Percentiles rank a stretch among this genome's conserved stretches.
These are phyloP conservation scores for Hipparchia semele DNA, from an alignment of 2,888 invertebrate species.

Conservation along the genomic window DNA sequence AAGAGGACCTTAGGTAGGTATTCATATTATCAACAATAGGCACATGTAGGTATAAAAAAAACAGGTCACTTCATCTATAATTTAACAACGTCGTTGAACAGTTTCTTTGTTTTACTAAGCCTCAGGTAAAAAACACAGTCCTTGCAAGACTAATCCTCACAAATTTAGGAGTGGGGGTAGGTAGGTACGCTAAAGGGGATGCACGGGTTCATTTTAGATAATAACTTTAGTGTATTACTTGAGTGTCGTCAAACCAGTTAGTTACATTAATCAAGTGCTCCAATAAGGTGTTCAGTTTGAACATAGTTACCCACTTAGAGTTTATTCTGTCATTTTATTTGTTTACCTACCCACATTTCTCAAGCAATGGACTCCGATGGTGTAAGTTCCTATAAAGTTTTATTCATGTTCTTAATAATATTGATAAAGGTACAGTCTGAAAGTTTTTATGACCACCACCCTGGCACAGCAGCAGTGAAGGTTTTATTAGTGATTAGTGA, in stretches of 20 bases:
- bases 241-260: background rate
- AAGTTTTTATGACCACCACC: too few species aligned
- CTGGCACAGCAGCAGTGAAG: too few species aligned
- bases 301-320: too few species aligned
- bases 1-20: too few species aligned
- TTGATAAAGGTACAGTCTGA: too few species aligned
- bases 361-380: background rate
- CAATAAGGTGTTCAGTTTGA: too few species aligned
- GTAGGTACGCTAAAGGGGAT: background rate
- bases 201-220: background rate
- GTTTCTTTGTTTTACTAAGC: slow-evolving; percentile 7
- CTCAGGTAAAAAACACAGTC: slow-evolving; percentile 9
- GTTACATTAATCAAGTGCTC: background rate
- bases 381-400: background rate
- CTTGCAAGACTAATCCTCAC: background rate
- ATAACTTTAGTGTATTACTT: background rate
- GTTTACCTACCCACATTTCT: background rate
- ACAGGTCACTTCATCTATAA: background rate
- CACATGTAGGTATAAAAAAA: background rate
- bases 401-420: too few species aligned
- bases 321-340: too few species aligned
- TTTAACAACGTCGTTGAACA: slow-evolving; percentile 3
- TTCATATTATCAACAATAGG: background rate
- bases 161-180: background rate
- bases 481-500: too few species aligned